These are phyloP conservation scores for Temnopleurus reevesii DNA, from an alignment of 53 echinoderm and acorn worm species.

Conservation along the genomic window DNA sequence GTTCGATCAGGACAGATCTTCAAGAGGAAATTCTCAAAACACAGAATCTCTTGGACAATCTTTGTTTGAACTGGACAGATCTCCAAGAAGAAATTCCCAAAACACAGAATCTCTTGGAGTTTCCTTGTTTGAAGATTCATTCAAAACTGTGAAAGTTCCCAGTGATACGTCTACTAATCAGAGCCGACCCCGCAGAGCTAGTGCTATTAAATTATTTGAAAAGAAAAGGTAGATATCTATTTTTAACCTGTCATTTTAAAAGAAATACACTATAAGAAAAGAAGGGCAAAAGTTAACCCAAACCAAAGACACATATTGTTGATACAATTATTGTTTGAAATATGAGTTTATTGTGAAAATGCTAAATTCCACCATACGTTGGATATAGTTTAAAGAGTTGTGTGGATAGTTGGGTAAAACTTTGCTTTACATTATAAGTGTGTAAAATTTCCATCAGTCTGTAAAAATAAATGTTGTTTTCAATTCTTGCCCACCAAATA, in stretches of 20 bases:
- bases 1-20: neutral
- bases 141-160: neutral
- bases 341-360: no score
- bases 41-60: neutral
- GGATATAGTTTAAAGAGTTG: no score
- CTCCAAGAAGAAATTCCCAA: neutral
- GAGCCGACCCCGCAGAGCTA: neutral
- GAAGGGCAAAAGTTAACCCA: no score
- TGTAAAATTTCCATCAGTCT: no score
- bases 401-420: no score
- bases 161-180: neutral
- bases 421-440: no score
- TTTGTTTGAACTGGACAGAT: neutral
- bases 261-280: no score
- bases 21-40: neutral
- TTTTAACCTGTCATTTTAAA: neutral
- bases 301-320: no score
- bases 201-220: slow-evolving; percentile 35
- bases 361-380: no score
- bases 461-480: no score
- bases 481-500: no score
- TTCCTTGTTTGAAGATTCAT: neutral
- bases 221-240: slow-evolving; percentile 12
- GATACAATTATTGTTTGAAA: no score
- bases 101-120: neutral